Evolutionary conservation across 1,140 invertebrate species (phyloP).

Genomic region (Helicoverpa armigera): DNA sequence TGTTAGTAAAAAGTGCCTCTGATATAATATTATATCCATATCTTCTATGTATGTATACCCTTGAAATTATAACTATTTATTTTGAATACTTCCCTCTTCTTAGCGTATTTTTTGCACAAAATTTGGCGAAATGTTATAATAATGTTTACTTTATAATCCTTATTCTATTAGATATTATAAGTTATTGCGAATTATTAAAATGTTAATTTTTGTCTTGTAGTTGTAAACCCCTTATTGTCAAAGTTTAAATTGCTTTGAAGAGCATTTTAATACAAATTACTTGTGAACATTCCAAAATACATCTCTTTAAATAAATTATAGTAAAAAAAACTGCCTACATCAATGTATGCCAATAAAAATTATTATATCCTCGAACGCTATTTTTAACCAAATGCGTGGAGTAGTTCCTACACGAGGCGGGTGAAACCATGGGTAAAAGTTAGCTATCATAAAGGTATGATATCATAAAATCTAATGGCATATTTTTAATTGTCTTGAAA

Average conservation of each 20-base stretch:
- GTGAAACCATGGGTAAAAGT: too few relatives aligned
- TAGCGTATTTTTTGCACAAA: background rate
- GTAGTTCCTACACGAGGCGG: too few relatives aligned
- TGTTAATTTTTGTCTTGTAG: background rate
- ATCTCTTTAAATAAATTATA: too few relatives aligned
- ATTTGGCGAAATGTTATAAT: background rate
- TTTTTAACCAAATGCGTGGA: too few relatives aligned
- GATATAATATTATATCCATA: background rate
- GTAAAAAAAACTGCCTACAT: too few relatives aligned
- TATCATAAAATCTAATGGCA: too few relatives aligned
- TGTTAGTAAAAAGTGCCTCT: background rate
- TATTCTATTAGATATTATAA: background rate
- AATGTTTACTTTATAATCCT: background rate
- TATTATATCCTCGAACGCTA: too few relatives aligned
- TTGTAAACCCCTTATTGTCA: conserved; percentile 1
- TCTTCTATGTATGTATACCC: background rate
- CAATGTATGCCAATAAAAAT: too few relatives aligned
- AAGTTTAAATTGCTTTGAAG: conserved; percentile 14
- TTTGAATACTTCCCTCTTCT: background rate
- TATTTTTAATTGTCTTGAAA: background rate
- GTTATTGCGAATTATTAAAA: background rate
- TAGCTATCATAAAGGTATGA: too few relatives aligned
- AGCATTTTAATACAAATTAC: conserved; percentile 5
- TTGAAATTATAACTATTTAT: too few relatives aligned
- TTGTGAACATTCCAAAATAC: conserved; percentile 1